Percentiles rank a stretch among this genome's conserved stretches.
These are phyloP conservation scores for Leucoma salicis DNA, from an alignment of 2,888 invertebrate genomes.

Conservation along the genomic window DNA sequence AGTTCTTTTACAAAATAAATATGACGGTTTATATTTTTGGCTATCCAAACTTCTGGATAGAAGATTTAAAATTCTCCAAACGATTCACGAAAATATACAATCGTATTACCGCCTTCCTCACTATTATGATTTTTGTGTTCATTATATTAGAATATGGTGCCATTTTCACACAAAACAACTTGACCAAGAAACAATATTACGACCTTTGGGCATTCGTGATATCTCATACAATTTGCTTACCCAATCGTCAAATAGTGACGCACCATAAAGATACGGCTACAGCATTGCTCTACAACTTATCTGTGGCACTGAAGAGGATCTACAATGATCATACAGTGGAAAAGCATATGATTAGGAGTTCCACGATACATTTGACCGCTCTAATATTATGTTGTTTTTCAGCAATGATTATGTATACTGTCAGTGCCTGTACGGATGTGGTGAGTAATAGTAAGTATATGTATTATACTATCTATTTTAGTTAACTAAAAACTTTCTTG, in stretches of 20 bases:
- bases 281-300: constrained; percentile 33
- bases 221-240: constrained; percentile 39
- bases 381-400: constrained; percentile 22
- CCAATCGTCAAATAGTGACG: constrained; percentile 27
- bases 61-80: constrained; percentile 28
- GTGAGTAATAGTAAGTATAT: constrained; percentile 25
- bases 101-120: constrained; percentile 22
- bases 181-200: constrained; percentile 36
- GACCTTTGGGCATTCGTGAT: constrained; percentile 38
- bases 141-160: constrained; percentile 36
- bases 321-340: constrained; percentile 49
- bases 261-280: constrained; percentile 29
- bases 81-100: constrained; percentile 22
- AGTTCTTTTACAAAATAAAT: constrained; percentile 30
- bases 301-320: constrained; percentile 35
- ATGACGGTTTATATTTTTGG: constrained; percentile 28
- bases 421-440: constrained; percentile 30
- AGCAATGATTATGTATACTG: constrained; percentile 32
- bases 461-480: too few species aligned
- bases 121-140: constrained; percentile 25
- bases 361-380: constrained; percentile 27
- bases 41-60: constrained; percentile 45
- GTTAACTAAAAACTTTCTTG: too few species aligned
- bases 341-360: constrained; percentile 42
- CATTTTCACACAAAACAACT: constrained; percentile 39